Evolutionary conservation across 2,888 invertebrate genomes (phyloP), one percentile per base, ranked within the genome.

Genomic region (Bellardia bayeri): DNA sequence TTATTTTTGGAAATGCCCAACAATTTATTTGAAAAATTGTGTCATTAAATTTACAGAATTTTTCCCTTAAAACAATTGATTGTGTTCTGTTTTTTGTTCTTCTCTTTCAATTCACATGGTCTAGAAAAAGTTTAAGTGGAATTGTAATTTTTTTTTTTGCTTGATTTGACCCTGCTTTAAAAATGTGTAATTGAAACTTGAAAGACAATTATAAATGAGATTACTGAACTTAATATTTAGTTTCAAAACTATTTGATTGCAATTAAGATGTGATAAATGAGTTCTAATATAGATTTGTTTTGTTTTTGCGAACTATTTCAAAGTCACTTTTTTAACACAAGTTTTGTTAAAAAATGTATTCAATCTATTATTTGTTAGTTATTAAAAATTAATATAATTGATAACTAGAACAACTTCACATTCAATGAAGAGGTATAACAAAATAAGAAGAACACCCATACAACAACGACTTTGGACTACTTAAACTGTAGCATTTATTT

Each of bases 221-320:
- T n/a, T 61, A 63, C 63, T 75, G 49, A 63, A 63, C 58, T 58
- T 30, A 42, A 42, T 72, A 14, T 69, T 9, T 16, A 13, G 69
- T n/a, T 72, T 1, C 40, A 72, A 42, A 58, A 58, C 23, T 42
- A 40, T 61, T 33, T 49, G 16, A 75, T 61, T 33, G 13, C 9
- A 14, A 45, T 75, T 74, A n/a, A 75, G 49, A 74, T 61, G 61
- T 74, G 75, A 75, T 75, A 37, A 63, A 61, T 75, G n/a, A 61
- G n/a, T 16, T 2, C 1, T 74, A 61, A 45, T 56, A 42, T 4
- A 54, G 40, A 23, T 23, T 23, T 61, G 40, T 56, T 40, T 16
- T 56, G n/a, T 56, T 72, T n/a, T 16, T 42, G 33, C 3, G 40
- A 8, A 45, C 23, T 45, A 23, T 14, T 45, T 45, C 33, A 37